Evolutionary conservation across 2,888 invertebrate genomes (phyloP), one percentile per base, ranked within the genome.

Genomic region (Polia nebulosa): DNA sequence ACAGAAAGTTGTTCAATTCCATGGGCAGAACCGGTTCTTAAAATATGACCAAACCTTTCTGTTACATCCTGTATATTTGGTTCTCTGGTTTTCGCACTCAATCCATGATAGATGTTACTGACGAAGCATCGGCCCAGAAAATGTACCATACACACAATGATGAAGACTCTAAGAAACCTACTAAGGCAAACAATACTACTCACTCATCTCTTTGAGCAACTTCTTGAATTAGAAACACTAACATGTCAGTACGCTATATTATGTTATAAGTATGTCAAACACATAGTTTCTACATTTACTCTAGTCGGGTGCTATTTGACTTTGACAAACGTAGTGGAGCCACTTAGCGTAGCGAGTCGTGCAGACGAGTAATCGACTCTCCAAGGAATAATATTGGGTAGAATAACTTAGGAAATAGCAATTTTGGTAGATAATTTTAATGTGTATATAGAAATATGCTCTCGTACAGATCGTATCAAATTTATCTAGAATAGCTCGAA

Each of bases 321-420:
- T 73, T 76, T 73, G 70, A 76, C 73, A 76, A 73, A 76, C 70
- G 76, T 41, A 41, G 70, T 29, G n/a, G 15, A 52, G 56, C 25
- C 73, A 76, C 73, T 73, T 73, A 61, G 58, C 36, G 52, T 55
- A 47, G 25, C 47, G 34, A 76, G 44, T 76, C 70, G 60, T 69
- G 72, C 52, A 68, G 58, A 55, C 76, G 32, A 56, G 59, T 75
- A 67, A 75, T 75, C 68, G 75, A 69, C 76, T 60, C 73, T 52
- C 70, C 27, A 0, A 56, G 45, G 76, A 73, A 73, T 76, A 73
- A 76, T 73, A 76, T 76, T 57, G 41, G n/a, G 27, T 22, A 13
- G 45, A 45, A 68, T 55, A 69, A 51, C 44, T 68, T 36, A 45
- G 51, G 25, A 34, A 72, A 49, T 56, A 25, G 25, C 32, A 25